Conservation (phyloP, 2,797 vertebrate genomes). For the Enteromius thamalakanensis region DNA sequence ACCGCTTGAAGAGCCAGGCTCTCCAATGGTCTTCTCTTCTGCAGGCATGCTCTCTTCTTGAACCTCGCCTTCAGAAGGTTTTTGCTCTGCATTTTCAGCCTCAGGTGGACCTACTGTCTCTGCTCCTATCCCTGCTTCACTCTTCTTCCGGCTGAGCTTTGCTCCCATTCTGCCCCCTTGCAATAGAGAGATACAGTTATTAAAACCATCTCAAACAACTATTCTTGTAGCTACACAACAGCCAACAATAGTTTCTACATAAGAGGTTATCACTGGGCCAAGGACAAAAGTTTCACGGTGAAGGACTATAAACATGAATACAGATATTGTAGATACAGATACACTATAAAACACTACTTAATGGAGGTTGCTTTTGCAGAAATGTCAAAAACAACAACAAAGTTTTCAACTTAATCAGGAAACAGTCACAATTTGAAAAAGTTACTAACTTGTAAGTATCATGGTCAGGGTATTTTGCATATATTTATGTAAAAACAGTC, state of each 20-base stretch:
- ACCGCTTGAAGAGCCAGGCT: conserved; percentile 37
- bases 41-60: conserved; percentile 13
- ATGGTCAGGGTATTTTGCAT: background rate
- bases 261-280: background rate
- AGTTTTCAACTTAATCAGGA: background rate
- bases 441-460: background rate
- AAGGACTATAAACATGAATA: background rate
- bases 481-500: background rate
- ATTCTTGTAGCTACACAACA: background rate
- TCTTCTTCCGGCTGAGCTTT: conserved; percentile 88
- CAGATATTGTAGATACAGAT: background rate
- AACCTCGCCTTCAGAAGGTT: conserved; percentile 36
- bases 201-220: background rate
- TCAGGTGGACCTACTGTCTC: conserved; percentile 61
- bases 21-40: conserved; percentile 13
- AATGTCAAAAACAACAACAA: conserved; percentile 17
- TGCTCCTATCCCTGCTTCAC: conserved; percentile 56
- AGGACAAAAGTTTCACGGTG: background rate
- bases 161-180: conserved; percentile 76
- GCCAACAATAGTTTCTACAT: background rate
- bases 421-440: background rate
- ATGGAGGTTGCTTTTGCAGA: conserved; percentile 1
- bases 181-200: conserved; percentile 13
- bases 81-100: conserved; percentile 29
- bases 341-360: background rate